phyloP scores from a whole-genome alignment of 2,888 invertebrate genomes.

The Galerucella pusilla region DNA sequence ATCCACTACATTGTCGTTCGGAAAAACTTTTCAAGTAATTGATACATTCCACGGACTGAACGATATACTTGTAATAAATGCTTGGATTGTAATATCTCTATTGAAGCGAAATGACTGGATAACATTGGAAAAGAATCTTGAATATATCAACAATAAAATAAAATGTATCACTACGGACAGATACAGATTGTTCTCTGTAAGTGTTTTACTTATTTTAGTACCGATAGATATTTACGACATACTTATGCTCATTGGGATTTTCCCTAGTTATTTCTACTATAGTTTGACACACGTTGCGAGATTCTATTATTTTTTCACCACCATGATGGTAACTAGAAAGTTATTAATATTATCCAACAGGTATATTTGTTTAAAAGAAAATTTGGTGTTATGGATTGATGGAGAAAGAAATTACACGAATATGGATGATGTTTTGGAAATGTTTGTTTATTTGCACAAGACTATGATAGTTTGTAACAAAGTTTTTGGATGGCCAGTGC shows the following conservation, averaged over 20 bases:
- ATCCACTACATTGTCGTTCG: neutral
- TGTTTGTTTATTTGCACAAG: constrained; percentile 2
- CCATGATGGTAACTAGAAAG: neutral
- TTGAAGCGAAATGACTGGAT: neutral
- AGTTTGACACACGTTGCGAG: neutral
- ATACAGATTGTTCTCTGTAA: neutral
- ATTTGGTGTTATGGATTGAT: neutral
- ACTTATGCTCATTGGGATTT: neutral
- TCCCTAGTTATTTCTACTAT: neutral
- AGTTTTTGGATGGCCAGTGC: neutral
- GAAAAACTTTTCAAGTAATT: constrained; percentile 2
- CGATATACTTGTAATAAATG: neutral
- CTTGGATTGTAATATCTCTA: neutral
- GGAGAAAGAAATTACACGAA: neutral
- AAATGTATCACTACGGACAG: neutral
- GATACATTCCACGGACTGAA: neutral
- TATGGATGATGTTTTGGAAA: neutral
- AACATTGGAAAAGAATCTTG: neutral
- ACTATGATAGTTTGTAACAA: neutral
- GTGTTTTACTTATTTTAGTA: neutral
- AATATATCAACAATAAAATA: neutral
- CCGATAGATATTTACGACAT: constrained; percentile 1
- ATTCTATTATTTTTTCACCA: constrained; percentile 2
- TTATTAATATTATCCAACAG: neutral
- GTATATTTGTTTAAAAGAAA: neutral